Percentiles rank a stretch among this genome's conserved stretches.
Conservation (phyloP, 2,113 vertebrate genomes). For the Gambusia affinis region DNA sequence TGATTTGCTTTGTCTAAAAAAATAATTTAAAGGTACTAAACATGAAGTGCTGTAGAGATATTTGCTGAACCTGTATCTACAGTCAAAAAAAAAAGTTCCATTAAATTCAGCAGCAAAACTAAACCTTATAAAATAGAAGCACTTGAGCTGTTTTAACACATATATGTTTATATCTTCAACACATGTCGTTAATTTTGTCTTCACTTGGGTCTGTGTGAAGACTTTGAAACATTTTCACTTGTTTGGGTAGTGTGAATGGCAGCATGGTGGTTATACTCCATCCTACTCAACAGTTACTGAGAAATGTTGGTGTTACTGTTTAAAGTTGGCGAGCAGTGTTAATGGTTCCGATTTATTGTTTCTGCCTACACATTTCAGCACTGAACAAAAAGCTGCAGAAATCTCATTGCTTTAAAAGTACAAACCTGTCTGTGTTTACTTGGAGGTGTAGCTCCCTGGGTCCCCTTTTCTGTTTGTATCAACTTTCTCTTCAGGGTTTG, state of each 20-base stretch:
- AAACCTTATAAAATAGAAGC: background rate
- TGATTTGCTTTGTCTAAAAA: background rate
- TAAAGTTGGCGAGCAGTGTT: background rate
- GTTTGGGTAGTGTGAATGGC: slow-evolving; percentile 4
- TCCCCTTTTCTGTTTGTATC: background rate
- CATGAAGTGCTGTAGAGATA: background rate
- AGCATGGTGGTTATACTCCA: background rate
- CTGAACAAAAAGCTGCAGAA: background rate
- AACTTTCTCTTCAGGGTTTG: background rate
- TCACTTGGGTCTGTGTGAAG: slow-evolving; percentile 40
- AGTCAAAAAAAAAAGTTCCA: background rate
- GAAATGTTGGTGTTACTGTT: slow-evolving; percentile 2
- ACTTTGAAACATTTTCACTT: slow-evolving; percentile 14
- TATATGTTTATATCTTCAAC: background rate
- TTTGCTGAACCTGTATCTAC: background rate
- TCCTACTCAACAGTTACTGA: slow-evolving; percentile 5
- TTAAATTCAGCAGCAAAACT: background rate
- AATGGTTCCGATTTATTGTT: background rate
- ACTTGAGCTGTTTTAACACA: slow-evolving; percentile 20
- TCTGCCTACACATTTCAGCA: slow-evolving; percentile 1
- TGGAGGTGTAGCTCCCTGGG: background rate
- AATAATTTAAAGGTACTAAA: background rate
- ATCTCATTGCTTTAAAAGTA: background rate
- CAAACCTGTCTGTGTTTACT: background rate
- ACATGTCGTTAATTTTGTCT: background rate